Evolutionary conservation across 2,888 invertebrate species (phyloP).

Genomic region (Mythimna impura): DNA sequence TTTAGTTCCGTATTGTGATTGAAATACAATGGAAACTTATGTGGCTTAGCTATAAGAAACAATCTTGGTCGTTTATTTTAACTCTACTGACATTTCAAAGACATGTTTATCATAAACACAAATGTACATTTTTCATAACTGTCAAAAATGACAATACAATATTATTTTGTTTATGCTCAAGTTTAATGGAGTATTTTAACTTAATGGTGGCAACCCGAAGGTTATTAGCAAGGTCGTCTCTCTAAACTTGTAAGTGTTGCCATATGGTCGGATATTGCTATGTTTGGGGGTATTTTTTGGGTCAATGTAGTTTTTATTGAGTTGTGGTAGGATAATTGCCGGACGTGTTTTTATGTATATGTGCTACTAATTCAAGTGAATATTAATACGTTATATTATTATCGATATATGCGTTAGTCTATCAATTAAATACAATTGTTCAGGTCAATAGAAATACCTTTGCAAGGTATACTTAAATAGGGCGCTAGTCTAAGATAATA

Average conservation of each 20-base stretch:
- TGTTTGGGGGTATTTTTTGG: conserved; percentile 53
- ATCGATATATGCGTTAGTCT: background rate
- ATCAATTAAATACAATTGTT: background rate
- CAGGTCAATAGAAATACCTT: background rate
- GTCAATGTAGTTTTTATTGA: conserved; percentile 36
- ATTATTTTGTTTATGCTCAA: conserved; percentile 42
- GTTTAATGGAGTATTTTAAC: conserved; percentile 47
- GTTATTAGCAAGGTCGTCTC: conserved; percentile 50
- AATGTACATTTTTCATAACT: conserved; percentile 8
- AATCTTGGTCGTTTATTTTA: conserved; percentile 4
- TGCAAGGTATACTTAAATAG: background rate
- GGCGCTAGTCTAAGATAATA: background rate
- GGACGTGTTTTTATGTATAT: background rate
- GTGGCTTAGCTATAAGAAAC: background rate
- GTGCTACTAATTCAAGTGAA: background rate
- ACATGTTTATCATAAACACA: background rate
- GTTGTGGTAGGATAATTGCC: background rate
- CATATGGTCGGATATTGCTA: conserved; percentile 43
- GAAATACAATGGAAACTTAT: background rate
- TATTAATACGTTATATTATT: background rate
- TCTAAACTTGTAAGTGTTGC: conserved; percentile 40
- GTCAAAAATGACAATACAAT: conserved; percentile 15
- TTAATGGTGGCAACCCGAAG: conserved; percentile 51
- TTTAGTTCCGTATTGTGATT: background rate
- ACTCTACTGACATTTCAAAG: background rate